Evolutionary conservation across 2,797 vertebrate genomes (phyloP).

Genomic region (Sternarchorhynchus goeldii): DNA sequence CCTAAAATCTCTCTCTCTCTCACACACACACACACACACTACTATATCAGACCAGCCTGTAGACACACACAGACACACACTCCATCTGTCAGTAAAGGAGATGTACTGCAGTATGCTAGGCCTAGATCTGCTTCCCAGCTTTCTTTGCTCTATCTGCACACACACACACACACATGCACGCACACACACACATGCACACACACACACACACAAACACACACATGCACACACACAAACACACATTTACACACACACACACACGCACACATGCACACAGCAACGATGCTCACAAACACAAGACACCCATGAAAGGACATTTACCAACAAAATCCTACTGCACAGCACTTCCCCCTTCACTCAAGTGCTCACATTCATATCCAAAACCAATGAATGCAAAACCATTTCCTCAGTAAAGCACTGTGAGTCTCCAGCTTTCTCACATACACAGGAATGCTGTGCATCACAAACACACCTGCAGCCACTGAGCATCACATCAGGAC

Average conservation of each 20-base stretch:
- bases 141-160: constrained; percentile 7
- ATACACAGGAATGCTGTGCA: constrained; percentile 43
- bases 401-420: background rate
- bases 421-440: background rate
- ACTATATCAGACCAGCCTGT: constrained; percentile 15
- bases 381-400: background rate
- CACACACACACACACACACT: constrained; percentile 8
- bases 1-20: too few relatives aligned
- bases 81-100: constrained; percentile 46
- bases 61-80: constrained; percentile 39
- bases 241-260: background rate
- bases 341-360: background rate
- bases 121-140: constrained; percentile 8
- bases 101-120: constrained; percentile 29
- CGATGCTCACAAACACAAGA: background rate
- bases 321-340: background rate
- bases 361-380: background rate
- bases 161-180: background rate
- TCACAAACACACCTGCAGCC: constrained; percentile 50
- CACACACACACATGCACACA: background rate
- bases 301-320: background rate
- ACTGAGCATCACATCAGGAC: background rate
- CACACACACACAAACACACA: background rate
- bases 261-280: background rate
- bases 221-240: constrained; percentile 2